A percentile compares a stretch with the other conserved stretches of the same genome.
Conservation (phyloP, 2,888 invertebrate species). For the Acanthosoma haemorrhoidale region DNA sequence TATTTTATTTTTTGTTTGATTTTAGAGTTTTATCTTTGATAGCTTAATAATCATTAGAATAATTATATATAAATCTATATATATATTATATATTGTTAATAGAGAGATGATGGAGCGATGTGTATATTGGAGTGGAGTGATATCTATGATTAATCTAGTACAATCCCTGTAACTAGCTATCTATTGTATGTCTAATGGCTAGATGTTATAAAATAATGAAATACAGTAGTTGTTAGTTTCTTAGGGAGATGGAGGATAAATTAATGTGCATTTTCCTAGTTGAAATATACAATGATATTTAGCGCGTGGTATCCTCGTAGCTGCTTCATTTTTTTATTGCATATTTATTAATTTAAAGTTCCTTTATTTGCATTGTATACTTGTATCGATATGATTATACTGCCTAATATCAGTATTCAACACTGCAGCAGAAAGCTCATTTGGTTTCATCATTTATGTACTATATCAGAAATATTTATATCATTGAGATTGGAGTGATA, state of each 20-base stretch:
- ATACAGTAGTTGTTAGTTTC: constrained; percentile 20
- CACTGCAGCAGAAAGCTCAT: not conserved
- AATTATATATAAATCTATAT: constrained; percentile 13
- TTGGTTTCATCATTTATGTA: not conserved
- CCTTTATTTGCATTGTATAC: constrained; percentile 25
- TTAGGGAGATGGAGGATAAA: constrained; percentile 19
- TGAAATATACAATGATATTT: not conserved
- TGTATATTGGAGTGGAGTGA: not conserved
- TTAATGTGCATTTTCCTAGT: not conserved
- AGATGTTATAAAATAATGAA: constrained; percentile 11
- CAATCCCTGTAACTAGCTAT: constrained; percentile 16
- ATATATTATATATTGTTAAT: constrained; percentile 13
- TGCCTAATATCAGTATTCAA: constrained; percentile 21
- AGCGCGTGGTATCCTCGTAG: constrained; percentile 9
- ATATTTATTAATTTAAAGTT: constrained; percentile 24
- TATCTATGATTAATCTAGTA: constrained; percentile 12
- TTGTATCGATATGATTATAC: constrained; percentile 4
- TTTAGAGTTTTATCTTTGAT: constrained; percentile 26
- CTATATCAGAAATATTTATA: not conserved
- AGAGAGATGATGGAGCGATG: not conserved
- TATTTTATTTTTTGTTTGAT: constrained; percentile 28
- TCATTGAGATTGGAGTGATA: not conserved
- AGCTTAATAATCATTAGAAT: constrained; percentile 19
- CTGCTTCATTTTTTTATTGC: constrained; percentile 18
- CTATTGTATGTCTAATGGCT: constrained; percentile 17